Evolutionary conservation across 2,113 vertebrate species (phyloP), one percentile per base, ranked within the genome.

Genomic region (Petrocephalus zakoni): DNA sequence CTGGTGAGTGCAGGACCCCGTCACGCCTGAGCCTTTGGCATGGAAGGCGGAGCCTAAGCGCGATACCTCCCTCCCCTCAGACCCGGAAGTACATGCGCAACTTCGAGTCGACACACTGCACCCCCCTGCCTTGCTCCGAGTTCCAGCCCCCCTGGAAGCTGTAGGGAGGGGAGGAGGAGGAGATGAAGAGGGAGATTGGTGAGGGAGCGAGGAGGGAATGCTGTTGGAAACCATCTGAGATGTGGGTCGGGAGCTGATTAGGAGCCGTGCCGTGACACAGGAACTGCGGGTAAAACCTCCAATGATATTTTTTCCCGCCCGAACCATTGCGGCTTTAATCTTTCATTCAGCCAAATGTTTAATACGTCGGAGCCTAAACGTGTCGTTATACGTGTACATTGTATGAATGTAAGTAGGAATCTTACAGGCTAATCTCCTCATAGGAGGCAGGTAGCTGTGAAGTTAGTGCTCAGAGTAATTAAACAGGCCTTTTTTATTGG

Each of bases 101-200:
- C 92, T 97, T 98, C 17, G 97, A 98, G 85, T 94, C 96, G 0
- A 97, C 97, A 0, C 97, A 98, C 92, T 98, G 97, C 92, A 96
- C 97, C 82, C 97, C 97, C 0, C 96, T 98, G 11, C 97, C 97
- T 0, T 91, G 95, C 89, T 94, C 95, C 0, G 95, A 96, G 90
- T 98, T 98, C 92, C 95, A 95, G 51, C 90, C 94, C 29, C 97
- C 97, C 84, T 97, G 97, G 97, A 94, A 91, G 89, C 95, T 97
- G 90, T 97, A 94, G 91, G 53, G 53, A 15, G 29, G 9, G 58
- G 56, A 53, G 56, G 55, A 55, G 15, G 21, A 9, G 55, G 13
- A 61, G 13, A 51, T 42, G 85, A 61, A 42, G 4, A 37, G 86
- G 29, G 89, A 82, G 52, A 49, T 13, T 22, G 51, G 25, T 3